Conservation (phyloP, 2,113 vertebrate genomes). For the Atractosteus spatula region DNA sequence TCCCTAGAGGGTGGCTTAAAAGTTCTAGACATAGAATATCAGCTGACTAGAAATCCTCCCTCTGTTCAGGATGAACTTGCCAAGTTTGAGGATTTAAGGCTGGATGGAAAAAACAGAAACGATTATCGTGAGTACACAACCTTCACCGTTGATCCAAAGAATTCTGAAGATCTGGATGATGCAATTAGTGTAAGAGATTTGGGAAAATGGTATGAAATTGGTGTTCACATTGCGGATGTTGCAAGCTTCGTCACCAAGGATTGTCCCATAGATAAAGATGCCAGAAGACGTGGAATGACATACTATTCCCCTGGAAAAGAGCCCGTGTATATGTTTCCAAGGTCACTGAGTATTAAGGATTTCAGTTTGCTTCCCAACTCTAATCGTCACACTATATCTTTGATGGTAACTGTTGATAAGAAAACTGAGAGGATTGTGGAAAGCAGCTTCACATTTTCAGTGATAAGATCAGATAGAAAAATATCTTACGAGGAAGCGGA, state of each 20-base stretch:
- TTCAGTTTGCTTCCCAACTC: conserved; percentile 69
- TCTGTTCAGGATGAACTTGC: conserved; percentile 20
- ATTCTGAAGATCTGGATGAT: conserved; percentile 74
- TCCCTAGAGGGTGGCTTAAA: conserved; percentile 59
- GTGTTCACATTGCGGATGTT: conserved; percentile 83
- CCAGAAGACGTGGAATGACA: conserved; percentile 57
- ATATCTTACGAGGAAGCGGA: conserved; percentile 78
- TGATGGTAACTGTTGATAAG: conserved; percentile 73
- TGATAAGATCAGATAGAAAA: conserved; percentile 64
- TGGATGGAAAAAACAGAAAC: conserved; percentile 38
- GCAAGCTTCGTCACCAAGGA: conserved; percentile 65
- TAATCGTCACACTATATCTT: conserved; percentile 71
- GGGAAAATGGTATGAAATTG: conserved; percentile 69
- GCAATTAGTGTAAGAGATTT: conserved; percentile 76
- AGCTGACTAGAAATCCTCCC: conserved; percentile 47
- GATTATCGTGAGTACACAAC: conserved; percentile 60
- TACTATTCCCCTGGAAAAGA: conserved; percentile 59
- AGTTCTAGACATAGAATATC: conserved; percentile 64
- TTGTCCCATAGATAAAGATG: conserved; percentile 63
- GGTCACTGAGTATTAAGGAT: conserved; percentile 47
- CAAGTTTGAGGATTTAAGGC: not conserved
- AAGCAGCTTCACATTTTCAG: conserved; percentile 53
- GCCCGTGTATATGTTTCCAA: conserved; percentile 70
- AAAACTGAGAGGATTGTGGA: conserved; percentile 41
- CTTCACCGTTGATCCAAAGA: conserved; percentile 77